phyloP scores from a whole-genome alignment of 2,797 vertebrate genomes.

The Brachyalestes nurse region DNA sequence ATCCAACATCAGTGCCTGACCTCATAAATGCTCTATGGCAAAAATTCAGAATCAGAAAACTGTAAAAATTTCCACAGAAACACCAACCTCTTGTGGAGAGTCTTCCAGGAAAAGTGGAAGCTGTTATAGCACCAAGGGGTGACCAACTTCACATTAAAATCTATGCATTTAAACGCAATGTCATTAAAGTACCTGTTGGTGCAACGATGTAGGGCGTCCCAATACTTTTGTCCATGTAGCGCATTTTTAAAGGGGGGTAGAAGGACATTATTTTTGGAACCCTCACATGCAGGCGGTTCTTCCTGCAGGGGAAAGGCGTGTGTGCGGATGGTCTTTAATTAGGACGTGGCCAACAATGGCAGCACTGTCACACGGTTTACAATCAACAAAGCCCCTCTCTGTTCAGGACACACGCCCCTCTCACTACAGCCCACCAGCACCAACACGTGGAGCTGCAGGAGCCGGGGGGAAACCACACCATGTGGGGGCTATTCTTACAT shows the following conservation, averaged over 20 bases:
- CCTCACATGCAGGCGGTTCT: background rate
- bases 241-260: background rate
- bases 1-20: no score
- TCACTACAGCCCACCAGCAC: slow-evolving; percentile 61
- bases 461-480: background rate
- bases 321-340: slow-evolving; percentile 46
- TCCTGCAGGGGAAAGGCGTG: slow-evolving; percentile 19
- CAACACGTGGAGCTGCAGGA: background rate
- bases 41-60: no score
- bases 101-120: background rate
- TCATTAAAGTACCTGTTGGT: no score
- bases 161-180: no score
- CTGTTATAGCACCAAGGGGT: background rate
- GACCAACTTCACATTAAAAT: no score
- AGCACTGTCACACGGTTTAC: slow-evolving; percentile 67
- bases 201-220: no score
- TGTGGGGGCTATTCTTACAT: background rate
- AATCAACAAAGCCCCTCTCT: slow-evolving; percentile 74
- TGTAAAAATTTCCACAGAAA: no score
- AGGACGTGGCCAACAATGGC: slow-evolving; percentile 66
- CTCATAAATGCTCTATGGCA: no score
- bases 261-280: background rate
- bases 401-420: slow-evolving; percentile 73
- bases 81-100: no score
- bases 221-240: no score